A percentile compares a stretch with the other conserved stretches of the same genome.
Evolutionary conservation across 1,140 invertebrate species (phyloP).

Genomic region (Neomicropteryx cornuta): DNA sequence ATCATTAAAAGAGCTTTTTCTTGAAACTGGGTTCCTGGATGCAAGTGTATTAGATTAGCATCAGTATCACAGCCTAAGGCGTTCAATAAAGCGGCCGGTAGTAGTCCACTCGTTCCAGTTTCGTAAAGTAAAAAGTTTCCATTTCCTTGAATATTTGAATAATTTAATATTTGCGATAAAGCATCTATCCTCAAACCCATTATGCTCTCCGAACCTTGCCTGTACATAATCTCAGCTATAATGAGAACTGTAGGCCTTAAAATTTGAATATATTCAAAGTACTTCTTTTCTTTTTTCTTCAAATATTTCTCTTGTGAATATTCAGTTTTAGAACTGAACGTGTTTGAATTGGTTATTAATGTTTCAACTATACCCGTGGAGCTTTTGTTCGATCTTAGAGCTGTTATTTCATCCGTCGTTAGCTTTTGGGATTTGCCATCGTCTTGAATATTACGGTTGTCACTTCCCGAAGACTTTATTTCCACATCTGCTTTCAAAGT

Average conservation of each 20-base stretch:
- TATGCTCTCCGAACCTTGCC: slow-evolving; percentile 63
- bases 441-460: slow-evolving; percentile 78
- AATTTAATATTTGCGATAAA: slow-evolving; percentile 74
- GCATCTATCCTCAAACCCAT: slow-evolving; percentile 74
- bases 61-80: slow-evolving; percentile 49
- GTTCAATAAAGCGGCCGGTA: slow-evolving; percentile 71
- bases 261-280: slow-evolving; percentile 68
- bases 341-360: slow-evolving; percentile 80
- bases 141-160: slow-evolving; percentile 65
- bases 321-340: slow-evolving; percentile 77
- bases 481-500: slow-evolving; percentile 38
- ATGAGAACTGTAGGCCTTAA: slow-evolving; percentile 62
- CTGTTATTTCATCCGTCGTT: slow-evolving; percentile 69
- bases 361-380: slow-evolving; percentile 77
- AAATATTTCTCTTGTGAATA: slow-evolving; percentile 92
- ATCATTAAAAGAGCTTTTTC: slow-evolving; percentile 66
- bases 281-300: slow-evolving; percentile 88
- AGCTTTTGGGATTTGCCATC: slow-evolving; percentile 80
- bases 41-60: slow-evolving; percentile 62
- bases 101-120: slow-evolving; percentile 70
- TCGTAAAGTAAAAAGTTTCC: slow-evolving; percentile 80
- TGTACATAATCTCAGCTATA: slow-evolving; percentile 69
- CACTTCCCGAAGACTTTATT: slow-evolving; percentile 49
- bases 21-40: slow-evolving; percentile 66
- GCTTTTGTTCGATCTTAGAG: slow-evolving; percentile 57